Base-by-base conservation (phyloP, 1,140 invertebrate genomes). In the Colletes latitarsis region DNA sequence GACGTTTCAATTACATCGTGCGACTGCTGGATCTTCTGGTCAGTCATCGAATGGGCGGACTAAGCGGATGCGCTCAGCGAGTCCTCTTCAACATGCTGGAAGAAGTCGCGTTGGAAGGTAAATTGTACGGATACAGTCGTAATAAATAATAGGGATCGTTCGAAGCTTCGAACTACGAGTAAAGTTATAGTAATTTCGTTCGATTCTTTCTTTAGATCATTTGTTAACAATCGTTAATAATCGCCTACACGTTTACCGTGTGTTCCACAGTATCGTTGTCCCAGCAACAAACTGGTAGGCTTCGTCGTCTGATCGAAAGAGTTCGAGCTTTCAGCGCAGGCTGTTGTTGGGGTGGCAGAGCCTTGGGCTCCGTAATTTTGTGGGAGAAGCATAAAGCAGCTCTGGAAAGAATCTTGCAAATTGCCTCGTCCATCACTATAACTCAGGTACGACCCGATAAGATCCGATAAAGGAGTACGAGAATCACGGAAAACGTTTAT, bases 1-100 rank as follows among this genome's bases (percentile, higher is more conserved):
- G 98, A 70, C 94, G 98, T 71, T 99, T 99, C 93, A 98, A 99
- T 92, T 99, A 99, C 93, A 98, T 99, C 86, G 98, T 97, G 89
- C 98, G 98, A 86, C 94, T 99, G 53, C 93, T 99, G 72, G 96
- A 98, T 90, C 94, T 99, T 46, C 94, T 99, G 58, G 96, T 99
- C 52, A 96, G 97, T 63, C 93, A 93, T 73, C 90, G 92, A 77
- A 93, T 93, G 93, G 93, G 93, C 67, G 96, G 96, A 72, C 94
- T 99, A 39, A 98, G 98, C 82, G 99, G 98, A 39, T 97, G 97
- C 86, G 98, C 98, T 46, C 98, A 99, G 92, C 98, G 98, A 91
- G 96, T 98, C 67, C 94, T 99, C 21, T 96, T 99, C 83, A 96
- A 96, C 89, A 98, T 99, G 95, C 94, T 99, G 70, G 98, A 99